Conservation (phyloP, 2,797 vertebrate genomes). For the Lepilemur septentrionalis region DNA sequence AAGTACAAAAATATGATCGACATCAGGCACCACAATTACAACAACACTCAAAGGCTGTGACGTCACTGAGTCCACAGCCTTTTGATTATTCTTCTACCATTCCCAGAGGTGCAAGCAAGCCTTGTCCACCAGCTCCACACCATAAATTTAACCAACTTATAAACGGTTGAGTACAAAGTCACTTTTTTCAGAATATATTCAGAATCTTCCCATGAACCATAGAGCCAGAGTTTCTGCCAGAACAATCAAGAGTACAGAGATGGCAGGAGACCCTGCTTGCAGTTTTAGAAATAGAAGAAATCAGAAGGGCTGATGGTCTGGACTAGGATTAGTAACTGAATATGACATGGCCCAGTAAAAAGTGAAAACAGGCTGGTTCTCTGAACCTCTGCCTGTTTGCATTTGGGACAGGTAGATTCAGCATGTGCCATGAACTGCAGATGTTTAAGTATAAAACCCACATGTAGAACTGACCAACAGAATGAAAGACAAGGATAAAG, state of each 20-base stretch:
- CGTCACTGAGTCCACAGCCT: neutral
- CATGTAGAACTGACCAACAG: neutral
- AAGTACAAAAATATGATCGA: neutral
- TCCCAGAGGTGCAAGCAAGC: neutral
- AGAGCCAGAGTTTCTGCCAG: neutral
- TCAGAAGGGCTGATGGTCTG: neutral
- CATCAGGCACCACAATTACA: neutral
- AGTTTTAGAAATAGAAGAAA: slow-evolving; percentile 43
- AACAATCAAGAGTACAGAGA: slow-evolving; percentile 5
- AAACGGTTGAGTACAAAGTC: neutral
- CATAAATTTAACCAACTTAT: neutral
- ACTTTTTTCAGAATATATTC: neutral
- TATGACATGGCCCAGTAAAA: neutral
- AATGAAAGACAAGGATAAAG: neutral
- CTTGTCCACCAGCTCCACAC: neutral
- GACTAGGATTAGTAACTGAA: neutral
- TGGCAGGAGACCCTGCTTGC: neutral
- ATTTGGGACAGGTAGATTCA: neutral
- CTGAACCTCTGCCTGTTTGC: neutral
- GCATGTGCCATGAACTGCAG: neutral
- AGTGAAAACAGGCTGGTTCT: neutral
- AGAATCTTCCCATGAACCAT: neutral
- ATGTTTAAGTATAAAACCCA: slow-evolving; percentile 9
- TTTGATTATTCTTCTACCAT: neutral
- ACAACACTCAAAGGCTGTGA: neutral